Conservation (phyloP, 2,797 vertebrate genomes). For the Myripristis jacobus region DNA sequence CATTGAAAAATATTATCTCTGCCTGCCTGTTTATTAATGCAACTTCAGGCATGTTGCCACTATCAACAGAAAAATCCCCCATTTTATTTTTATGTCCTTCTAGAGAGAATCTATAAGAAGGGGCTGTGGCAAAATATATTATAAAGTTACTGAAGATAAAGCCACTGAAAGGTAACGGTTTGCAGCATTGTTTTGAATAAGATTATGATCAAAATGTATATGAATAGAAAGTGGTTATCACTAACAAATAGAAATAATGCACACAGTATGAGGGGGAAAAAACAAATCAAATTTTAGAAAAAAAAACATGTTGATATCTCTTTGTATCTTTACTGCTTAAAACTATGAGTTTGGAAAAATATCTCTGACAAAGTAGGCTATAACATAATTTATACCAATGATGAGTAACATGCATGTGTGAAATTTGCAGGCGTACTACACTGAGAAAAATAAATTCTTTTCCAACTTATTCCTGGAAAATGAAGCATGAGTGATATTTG, state of each 20-base stretch:
- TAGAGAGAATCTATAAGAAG: constrained; percentile 55
- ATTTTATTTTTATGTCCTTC: constrained; percentile 63
- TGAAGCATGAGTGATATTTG: constrained; percentile 12
- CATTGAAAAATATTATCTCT: constrained; percentile 88
- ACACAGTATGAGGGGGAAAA: background rate
- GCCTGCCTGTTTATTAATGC: constrained; percentile 84
- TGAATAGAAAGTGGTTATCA: constrained; percentile 25
- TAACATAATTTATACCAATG: background rate
- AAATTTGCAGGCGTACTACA: background rate
- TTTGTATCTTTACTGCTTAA: too few relatives aligned
- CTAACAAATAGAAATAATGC: background rate
- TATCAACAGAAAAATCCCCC: constrained; percentile 71
- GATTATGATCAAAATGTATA: constrained; percentile 28
- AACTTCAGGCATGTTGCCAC: constrained; percentile 73
- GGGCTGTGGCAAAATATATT: constrained; percentile 34
- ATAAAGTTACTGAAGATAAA: constrained; percentile 56
- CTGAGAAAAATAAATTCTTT: background rate
- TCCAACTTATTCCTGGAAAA: background rate
- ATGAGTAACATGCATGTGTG: constrained; percentile 1
- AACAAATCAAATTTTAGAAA: background rate
- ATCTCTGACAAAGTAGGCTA: background rate
- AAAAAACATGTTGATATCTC: background rate
- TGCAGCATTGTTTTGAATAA: constrained; percentile 30
- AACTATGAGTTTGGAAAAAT: constrained; percentile 6
- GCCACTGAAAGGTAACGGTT: constrained; percentile 15